Evolutionary conservation across 2,113 vertebrate species (phyloP), one percentile per base, ranked within the genome.

Genomic region (Todiramphus saurophagus): DNA sequence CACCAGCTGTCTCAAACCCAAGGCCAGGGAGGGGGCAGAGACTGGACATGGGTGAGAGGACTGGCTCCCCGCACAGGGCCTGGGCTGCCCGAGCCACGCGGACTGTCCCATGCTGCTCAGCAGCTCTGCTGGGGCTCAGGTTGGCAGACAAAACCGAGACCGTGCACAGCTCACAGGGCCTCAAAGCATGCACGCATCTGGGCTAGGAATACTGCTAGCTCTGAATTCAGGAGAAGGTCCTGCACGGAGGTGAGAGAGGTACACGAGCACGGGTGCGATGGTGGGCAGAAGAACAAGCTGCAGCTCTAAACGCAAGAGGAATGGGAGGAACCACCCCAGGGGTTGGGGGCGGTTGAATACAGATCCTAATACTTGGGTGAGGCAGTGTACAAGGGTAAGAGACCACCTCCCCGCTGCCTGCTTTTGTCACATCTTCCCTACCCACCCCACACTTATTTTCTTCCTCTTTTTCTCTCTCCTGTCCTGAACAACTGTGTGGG

Each of bases 391-490:
- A 50, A 86, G 21, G 64, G 3, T 44, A 16, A 56, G 28, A 78
- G 55, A 73, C 5, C n/a, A 30, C 2, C 68, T 46, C 62, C 55
- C 11, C 60, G 16, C 56, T 37, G 55, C 23, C 50, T 76, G 31
- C 39, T 76, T 84, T 27, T 25, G 39, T 43, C 51, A 60, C 11
- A 7, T 3, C 74, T 64, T 18, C 31, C 23, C 81, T 82, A 28
- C 60, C 33, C 53, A 5, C 62, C 15, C 43, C 10, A 7, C 3
- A 5, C 4, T 1, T 1, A 10, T 31, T 16, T 1, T 5, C 11
- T 0, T 5, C 11, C 48, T 41, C 28, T 8, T 27, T 10, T 20
- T 83, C 79, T 62, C 37, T 24, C n/a, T 48, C 20, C 58, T 37
- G 11, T 33, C 53, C 8, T 41, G 18, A 55, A 9, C 8, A 88